Evolutionary conservation across 2,797 vertebrate genomes (phyloP).

Genomic region (Potorous gilbertii): DNA sequence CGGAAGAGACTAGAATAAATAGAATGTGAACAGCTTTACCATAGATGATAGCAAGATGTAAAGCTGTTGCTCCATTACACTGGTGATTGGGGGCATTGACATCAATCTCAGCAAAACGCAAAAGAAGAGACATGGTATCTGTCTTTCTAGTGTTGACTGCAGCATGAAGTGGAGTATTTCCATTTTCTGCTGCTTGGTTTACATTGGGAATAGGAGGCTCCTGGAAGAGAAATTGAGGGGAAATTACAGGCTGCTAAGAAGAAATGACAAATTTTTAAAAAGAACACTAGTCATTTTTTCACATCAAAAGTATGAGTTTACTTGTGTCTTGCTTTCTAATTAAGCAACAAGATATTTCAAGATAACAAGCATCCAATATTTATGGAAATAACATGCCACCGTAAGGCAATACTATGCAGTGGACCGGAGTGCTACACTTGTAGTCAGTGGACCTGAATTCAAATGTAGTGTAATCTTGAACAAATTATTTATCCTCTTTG

Average conservation of each 20-base stretch:
- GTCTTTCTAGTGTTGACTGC: slow-evolving; percentile 54
- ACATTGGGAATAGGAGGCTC: slow-evolving; percentile 43
- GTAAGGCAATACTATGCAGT: not conserved
- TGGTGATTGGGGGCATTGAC: slow-evolving; percentile 44
- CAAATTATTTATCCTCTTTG: not conserved
- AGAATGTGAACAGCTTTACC: slow-evolving; percentile 2
- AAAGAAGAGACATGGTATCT: slow-evolving; percentile 43
- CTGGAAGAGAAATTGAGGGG: not conserved
- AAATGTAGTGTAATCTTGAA: not conserved
- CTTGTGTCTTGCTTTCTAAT: slow-evolving; percentile 27
- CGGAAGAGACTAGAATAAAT: not conserved
- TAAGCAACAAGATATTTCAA: not conserved
- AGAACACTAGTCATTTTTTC: slow-evolving; percentile 26
- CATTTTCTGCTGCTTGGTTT: slow-evolving; percentile 62
- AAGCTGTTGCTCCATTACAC: slow-evolving; percentile 13
- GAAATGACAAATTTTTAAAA: slow-evolving; percentile 24
- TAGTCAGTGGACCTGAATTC: not conserved
- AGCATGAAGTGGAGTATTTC: slow-evolving; percentile 43
- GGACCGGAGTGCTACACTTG: not conserved
- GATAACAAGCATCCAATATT: slow-evolving; percentile 14
- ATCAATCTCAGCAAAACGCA: slow-evolving; percentile 68
- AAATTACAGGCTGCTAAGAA: not conserved
- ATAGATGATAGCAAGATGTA: slow-evolving; percentile 15
- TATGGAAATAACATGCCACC: not conserved
- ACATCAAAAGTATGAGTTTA: slow-evolving; percentile 13